Evolutionary conservation across 2,888 invertebrate species (phyloP), one percentile per base, ranked within the genome.

Genomic region (Abscondita cerata): DNA sequence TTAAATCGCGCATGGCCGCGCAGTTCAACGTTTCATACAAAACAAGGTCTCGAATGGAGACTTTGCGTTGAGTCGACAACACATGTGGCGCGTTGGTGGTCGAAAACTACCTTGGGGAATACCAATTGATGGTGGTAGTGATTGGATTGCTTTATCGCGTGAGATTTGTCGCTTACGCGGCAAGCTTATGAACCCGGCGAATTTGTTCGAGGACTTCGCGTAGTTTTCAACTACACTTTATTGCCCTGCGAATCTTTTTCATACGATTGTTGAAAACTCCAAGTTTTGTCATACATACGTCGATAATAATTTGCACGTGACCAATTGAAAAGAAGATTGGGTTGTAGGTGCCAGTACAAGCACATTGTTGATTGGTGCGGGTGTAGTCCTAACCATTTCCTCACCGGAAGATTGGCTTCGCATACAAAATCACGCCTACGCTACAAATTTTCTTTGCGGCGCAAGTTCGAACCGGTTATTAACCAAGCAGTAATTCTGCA

Each of bases 281-380:
- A 83, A 84, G 54, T 96, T 93, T 81, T 99, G 99, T 79, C 85
- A 88, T 64, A 90, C 91, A 0, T 94, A 96, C 76, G 87, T 97
- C 11, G 96, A 98, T 81, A 98, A 98, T 81, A 99, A 99, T 83
- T 85, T 99, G 64, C 97, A 97, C 77, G 89, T 98, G 13, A 98
- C 98, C 1, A 99, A 99, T 82, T 99, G 99, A 95, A 95, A 74
- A 86, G 99, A 54, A 94, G 95, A 78, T 84, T 95, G 65, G 98
- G 98, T 6, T 98, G 98, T 78, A 95, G 96, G 79, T 98, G 98
- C 78, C 98, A 98, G 81, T 96, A 98, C 79, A 95, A 95, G 78
- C 95, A 95, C 80, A 93, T 98, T 2, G 99, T 99, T 0, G 99
- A 99, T 79, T 99, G 99, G 99, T 99, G 99, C 77, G 99, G 99